These are phyloP conservation scores for Argyrosomus regius DNA, from an alignment of 2,797 vertebrate species.

Conservation along the genomic window DNA sequence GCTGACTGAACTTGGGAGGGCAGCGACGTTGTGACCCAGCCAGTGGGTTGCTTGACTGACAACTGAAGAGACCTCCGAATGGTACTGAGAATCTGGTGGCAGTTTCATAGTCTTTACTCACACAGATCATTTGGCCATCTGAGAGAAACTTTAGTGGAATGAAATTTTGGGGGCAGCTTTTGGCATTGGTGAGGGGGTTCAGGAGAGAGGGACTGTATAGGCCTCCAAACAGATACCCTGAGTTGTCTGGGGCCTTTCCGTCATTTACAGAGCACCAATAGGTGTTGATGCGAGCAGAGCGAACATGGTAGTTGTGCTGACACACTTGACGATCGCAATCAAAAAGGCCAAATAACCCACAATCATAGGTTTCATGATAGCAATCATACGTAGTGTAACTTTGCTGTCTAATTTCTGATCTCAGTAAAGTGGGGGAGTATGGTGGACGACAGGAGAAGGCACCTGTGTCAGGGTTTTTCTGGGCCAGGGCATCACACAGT, in stretches of 20 bases:
- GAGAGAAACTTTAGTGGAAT: conserved; percentile 84
- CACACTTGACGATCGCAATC: conserved; percentile 81
- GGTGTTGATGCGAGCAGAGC: conserved; percentile 83
- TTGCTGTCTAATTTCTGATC: conserved; percentile 84
- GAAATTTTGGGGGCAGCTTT: conserved; percentile 86
- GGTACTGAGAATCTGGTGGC: conserved; percentile 81
- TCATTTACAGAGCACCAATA: conserved; percentile 87
- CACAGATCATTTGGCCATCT: conserved; percentile 85
- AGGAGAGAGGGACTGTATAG: conserved; percentile 82
- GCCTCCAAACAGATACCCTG: conserved; percentile 92
- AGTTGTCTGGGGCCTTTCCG: conserved; percentile 55
- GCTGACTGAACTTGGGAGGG: conserved; percentile 91
- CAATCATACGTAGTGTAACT: too few species aligned
- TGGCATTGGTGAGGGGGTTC: conserved; percentile 83
- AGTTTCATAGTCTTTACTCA: conserved; percentile 89
- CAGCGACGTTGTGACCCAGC: conserved; percentile 77
- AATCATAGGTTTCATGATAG: conserved; percentile 44
- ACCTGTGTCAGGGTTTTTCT: conserved; percentile 90
- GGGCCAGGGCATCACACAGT: conserved; percentile 84
- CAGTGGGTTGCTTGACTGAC: conserved; percentile 87
- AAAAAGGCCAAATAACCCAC: conserved; percentile 50
- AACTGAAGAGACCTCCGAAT: conserved; percentile 94
- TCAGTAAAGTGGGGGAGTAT: conserved; percentile 82
- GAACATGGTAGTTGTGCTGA: conserved; percentile 84
- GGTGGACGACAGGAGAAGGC: conserved; percentile 83